These are phyloP conservation scores for Oryzias melastigma DNA, from an alignment of 2,113 vertebrate species.

Conservation along the genomic window DNA sequence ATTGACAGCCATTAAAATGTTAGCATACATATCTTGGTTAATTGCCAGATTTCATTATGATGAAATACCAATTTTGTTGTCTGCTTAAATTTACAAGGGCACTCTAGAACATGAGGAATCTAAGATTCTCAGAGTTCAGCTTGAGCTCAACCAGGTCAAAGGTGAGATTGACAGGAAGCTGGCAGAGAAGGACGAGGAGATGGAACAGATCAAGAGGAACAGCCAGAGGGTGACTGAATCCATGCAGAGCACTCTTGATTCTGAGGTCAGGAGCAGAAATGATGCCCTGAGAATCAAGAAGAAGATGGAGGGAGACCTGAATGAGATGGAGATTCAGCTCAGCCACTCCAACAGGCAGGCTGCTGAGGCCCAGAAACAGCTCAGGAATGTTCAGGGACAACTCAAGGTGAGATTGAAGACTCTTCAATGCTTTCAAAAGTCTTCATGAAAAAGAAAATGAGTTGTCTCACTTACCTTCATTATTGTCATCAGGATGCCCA, in stretches of 20 bases:
- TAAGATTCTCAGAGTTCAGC: slow-evolving; percentile 76
- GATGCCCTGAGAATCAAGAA: slow-evolving; percentile 76
- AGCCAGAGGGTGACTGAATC: slow-evolving; percentile 81
- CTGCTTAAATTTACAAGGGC: slow-evolving; percentile 26
- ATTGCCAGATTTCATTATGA: too few species aligned
- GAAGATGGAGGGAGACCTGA: slow-evolving; percentile 79
- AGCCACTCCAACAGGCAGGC: slow-evolving; percentile 78
- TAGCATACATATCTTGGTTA: too few species aligned
- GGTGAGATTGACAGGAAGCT: slow-evolving; percentile 84
- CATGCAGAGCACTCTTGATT: slow-evolving; percentile 83
- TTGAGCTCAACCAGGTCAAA: slow-evolving; percentile 85
- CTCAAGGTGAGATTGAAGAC: slow-evolving; percentile 66
- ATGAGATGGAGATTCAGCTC: slow-evolving; percentile 78
- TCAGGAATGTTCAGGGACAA: slow-evolving; percentile 73
- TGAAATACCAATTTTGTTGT: too few species aligned
- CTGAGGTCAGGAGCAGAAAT: slow-evolving; percentile 80
- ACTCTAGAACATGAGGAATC: slow-evolving; percentile 74
- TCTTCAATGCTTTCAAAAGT: too few species aligned
- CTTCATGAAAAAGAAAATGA: too few species aligned
- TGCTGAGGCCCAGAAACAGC: slow-evolving; percentile 78
- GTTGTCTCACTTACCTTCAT: neutral
- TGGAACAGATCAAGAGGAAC: slow-evolving; percentile 86
- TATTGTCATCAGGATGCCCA: slow-evolving; percentile 77
- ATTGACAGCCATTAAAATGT: neutral
- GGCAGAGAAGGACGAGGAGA: slow-evolving; percentile 87